Base-by-base conservation (phyloP, 2,888 invertebrate genomes). In the Eremobia ochroleuca region DNA sequence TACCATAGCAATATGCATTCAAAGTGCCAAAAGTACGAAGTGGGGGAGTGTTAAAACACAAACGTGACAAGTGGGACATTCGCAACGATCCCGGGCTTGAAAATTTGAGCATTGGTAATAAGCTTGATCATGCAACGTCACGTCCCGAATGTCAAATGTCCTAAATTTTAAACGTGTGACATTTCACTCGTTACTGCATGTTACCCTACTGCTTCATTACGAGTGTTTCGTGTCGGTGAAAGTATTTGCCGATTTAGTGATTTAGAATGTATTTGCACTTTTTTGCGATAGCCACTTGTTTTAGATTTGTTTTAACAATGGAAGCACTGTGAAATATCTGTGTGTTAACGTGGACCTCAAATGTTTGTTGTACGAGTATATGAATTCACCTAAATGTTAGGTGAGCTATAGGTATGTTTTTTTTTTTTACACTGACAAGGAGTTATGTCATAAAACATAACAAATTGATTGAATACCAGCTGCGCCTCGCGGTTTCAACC, bases 111-210 rank as follows among this genome's bases (percentile, higher is more conserved):
- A 92, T 94, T 92, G 85, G 89, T 96, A 96, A 96, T 96, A 96
- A 94, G 96, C 96, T 91, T 94, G 93, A 96, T 96, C 95, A 96
- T 96, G 95, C 95, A 84, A 80, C 85, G 90, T 92, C 96, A 96
- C 96, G 96, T 91, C 85, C 90, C 89, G 92, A 91, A 93, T 93
- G 93, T 90, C 94, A 94, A 95, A 95, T 94, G 94, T 94, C 92
- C 88, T 89, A 92, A 94, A 94, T 93, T 94, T 94, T 91, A 92
- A 94, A 92, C 92, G 92, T 93, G 90, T 93, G 91, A 90, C 91
- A 86, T 92, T 90, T 89, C 87, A 89, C 89, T 92, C 87, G 92
- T 92, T 92, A 93, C 89, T n/a, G 1, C 34, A 89, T 88, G 88
- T 90, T 78, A 90, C 89, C 88, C 90, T 89, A 86, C 82, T 77